Base-by-base conservation (phyloP, 2,888 invertebrate species). In the Epinotia nisella region DNA sequence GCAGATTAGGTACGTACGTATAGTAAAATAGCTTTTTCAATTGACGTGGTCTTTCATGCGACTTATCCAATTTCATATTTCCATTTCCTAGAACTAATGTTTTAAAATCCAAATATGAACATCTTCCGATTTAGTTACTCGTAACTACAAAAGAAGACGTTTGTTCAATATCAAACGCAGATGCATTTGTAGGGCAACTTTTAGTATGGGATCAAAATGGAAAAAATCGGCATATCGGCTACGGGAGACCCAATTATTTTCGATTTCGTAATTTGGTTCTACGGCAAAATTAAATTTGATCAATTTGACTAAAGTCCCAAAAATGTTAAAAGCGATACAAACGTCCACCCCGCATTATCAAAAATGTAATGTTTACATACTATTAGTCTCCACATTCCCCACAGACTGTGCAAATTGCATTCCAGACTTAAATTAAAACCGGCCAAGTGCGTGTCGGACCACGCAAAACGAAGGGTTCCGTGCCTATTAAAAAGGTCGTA, bases 1-100 rank as follows among this genome's bases (percentile, higher is more conserved):
- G 51, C 35, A 61, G 61, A 72, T 59, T 61, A 45, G 41, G 13
- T 41, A 41, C 41, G 41, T 15, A 55, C 53, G 65, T 39, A 24
- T 66, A 60, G 65, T 29, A 59, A 71, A 71, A 53, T 55, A 24
- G 53, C 15, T 59, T 24, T 71, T 66, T 55, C 53, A 55, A 66
- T 55, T 71, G 53, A 55, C 55, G 24, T 66, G 24, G 21, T 41
- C 65, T 66, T 66, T 56, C 65, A 53, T 39, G 19, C 53, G 15
- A 53, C 19, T 53, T 53, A 64, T 53, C n/a, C 5, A 35, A 53
- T 65, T 71, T 66, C 24, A 71, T 41, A 66, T 41, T 61, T 60
- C 5, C 11, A 55, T 66, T 39, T 39, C n/a, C 15, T 17, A n/a
- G 11, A 39, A 53, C 49, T 59, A 68, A 49, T 35, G 68, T 11